Percentiles rank a stretch among this genome's conserved stretches.
These are phyloP conservation scores for Apodemia zela DNA, from an alignment of 2,888 invertebrate genomes.

Conservation along the genomic window DNA sequence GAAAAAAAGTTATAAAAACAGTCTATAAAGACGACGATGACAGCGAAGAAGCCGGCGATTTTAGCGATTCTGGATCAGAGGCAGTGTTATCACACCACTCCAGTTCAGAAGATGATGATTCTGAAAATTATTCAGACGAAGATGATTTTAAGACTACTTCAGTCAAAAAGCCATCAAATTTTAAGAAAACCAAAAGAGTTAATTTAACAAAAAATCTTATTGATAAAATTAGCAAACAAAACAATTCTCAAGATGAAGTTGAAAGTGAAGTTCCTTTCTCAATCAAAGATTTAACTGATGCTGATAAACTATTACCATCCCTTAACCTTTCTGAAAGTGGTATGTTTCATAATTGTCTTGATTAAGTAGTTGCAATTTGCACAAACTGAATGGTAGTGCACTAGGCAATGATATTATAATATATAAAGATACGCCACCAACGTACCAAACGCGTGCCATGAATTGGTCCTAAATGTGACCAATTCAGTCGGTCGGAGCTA, in stretches of 20 bases:
- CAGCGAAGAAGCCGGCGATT: constrained; percentile 62
- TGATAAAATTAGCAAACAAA: constrained; percentile 52
- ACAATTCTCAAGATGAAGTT: constrained; percentile 37
- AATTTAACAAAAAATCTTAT: constrained; percentile 52
- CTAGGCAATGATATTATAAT: no score
- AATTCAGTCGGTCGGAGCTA: no score
- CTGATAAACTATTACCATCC: constrained; percentile 67
- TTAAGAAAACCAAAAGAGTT: constrained; percentile 31
- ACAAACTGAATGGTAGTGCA: no score
- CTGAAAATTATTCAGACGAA: constrained; percentile 47
- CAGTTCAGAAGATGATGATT: constrained; percentile 52
- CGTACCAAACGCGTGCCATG: no score
- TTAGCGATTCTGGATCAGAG: constrained; percentile 75
- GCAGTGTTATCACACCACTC: constrained; percentile 61
- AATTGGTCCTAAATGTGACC: no score
- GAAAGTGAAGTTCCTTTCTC: constrained; percentile 43
- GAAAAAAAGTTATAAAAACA: constrained; percentile 65
- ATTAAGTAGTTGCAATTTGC: background rate
- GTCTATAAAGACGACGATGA: constrained; percentile 65
- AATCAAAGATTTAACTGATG: constrained; percentile 66
- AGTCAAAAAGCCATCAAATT: constrained; percentile 31
- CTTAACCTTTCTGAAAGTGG: constrained; percentile 76
- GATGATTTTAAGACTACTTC: constrained; percentile 48
- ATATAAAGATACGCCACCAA: no score
- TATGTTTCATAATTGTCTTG: constrained; percentile 37